Percentiles rank a stretch among this genome's conserved stretches.
phyloP scores from a whole-genome alignment of 1,140 invertebrate genomes.

The Aphaenogaster floridana region DNA sequence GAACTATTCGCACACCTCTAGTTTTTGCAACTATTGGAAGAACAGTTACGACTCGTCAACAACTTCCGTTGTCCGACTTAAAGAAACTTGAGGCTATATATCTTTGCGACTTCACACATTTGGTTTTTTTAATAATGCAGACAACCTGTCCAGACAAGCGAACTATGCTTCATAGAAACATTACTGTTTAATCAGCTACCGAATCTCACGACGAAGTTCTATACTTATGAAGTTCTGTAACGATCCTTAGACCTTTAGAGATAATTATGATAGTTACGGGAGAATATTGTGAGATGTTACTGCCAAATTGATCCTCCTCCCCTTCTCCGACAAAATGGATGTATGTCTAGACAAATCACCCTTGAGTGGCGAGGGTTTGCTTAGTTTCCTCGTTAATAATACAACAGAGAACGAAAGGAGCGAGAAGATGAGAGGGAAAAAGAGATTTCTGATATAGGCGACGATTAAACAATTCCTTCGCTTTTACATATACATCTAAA shows the following conservation, averaged over 20 bases:
- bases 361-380: background rate
- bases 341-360: background rate
- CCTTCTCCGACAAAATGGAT: background rate
- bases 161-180: background rate
- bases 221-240: background rate
- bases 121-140: conserved; percentile 41
- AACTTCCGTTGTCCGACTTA: background rate
- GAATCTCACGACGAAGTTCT: background rate
- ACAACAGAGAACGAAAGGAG: background rate
- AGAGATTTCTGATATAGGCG: conserved; percentile 16
- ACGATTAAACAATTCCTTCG: conserved; percentile 52
- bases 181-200: background rate
- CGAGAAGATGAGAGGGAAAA: background rate
- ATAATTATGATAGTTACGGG: conserved; percentile 60
- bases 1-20: no score
- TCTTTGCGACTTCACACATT: background rate
- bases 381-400: background rate
- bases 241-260: background rate
- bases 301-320: conserved; percentile 46
- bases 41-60: background rate
- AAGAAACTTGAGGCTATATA: conserved; percentile 20
- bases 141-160: background rate
- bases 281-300: conserved; percentile 64
- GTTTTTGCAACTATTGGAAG: background rate
- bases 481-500: conserved; percentile 63